Conservation (phyloP, 2,888 invertebrate genomes). For the Nemoura dubitans region DNA sequence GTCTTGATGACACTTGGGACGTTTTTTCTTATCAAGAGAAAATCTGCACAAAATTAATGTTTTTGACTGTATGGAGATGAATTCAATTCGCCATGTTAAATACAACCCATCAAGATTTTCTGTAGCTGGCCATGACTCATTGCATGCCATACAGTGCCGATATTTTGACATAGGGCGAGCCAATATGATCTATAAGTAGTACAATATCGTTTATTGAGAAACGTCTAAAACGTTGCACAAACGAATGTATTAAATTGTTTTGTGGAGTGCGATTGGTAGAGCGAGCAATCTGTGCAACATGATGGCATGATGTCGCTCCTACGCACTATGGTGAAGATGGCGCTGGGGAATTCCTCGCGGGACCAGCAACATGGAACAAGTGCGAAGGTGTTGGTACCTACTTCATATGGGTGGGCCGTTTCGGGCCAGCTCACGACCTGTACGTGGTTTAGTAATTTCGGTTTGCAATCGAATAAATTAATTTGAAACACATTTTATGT, state of each 20-base stretch:
- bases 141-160: neutral
- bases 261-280: neutral
- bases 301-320: neutral
- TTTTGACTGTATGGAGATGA: no score
- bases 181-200: neutral
- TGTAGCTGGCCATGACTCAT: neutral
- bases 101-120: no score
- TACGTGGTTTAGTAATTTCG: neutral
- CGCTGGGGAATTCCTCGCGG: neutral
- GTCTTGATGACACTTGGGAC: no score
- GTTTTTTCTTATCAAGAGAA: no score
- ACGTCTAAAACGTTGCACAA: neutral
- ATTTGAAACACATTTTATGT: neutral
- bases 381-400: neutral
- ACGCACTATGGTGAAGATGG: neutral
- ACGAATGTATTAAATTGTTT: neutral
- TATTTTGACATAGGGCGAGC: conserved; percentile 4
- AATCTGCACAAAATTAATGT: no score
- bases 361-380: neutral
- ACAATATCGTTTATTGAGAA: neutral
- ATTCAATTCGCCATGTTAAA: no score
- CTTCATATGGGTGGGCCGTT: neutral
- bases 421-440: neutral
- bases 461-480: neutral
- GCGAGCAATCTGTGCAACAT: neutral